These are phyloP conservation scores for Agrilus mali DNA, from an alignment of 2,888 invertebrate species.

Conservation along the genomic window DNA sequence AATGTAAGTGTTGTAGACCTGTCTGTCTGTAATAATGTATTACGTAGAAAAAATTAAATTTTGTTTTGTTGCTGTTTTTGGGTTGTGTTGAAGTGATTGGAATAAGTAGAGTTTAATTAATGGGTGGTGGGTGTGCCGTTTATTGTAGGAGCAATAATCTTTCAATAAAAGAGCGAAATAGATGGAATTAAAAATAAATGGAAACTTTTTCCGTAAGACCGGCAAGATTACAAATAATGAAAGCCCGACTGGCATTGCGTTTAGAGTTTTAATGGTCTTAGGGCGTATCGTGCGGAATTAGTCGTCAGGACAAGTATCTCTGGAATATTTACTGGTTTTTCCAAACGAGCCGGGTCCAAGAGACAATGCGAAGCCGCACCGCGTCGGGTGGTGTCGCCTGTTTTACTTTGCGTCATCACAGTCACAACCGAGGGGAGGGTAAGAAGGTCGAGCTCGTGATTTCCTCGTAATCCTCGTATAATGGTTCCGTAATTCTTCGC, in stretches of 20 bases:
- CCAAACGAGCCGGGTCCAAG: constrained; percentile 36
- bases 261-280: constrained; percentile 38
- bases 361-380: constrained; percentile 28
- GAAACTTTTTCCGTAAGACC: constrained; percentile 38
- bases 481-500: constrained; percentile 38
- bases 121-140: no score
- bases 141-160: constrained; percentile 11
- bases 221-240: constrained; percentile 37
- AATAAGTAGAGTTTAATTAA: no score
- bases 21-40: no score
- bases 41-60: no score
- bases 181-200: constrained; percentile 38
- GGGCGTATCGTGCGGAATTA: constrained; percentile 34
- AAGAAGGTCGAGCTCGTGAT: constrained; percentile 30
- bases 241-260: constrained; percentile 34
- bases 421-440: constrained; percentile 4
- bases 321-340: constrained; percentile 38
- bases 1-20: no score
- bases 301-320: constrained; percentile 27
- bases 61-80: no score
- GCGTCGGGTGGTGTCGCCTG: constrained; percentile 1
- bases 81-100: no score
- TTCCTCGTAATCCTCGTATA: constrained; percentile 39
- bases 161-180: constrained; percentile 36
- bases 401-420: constrained; percentile 1